Evolutionary conservation across 2,113 vertebrate genomes (phyloP).

Genomic region (Lanius collurio): DNA sequence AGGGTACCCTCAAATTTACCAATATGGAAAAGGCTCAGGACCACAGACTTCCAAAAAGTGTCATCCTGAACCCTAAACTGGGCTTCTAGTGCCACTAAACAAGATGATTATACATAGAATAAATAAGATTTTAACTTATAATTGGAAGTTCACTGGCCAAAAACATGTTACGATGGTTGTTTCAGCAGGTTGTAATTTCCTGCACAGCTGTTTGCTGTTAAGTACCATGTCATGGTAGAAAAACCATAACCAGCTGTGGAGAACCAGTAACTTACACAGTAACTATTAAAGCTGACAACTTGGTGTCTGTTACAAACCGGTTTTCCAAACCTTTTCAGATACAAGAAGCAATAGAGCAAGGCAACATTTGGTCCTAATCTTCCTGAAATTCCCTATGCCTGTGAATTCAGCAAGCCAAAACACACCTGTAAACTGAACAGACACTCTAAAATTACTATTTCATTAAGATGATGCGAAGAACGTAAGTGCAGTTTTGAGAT

Average conservation of each 20-base stretch:
- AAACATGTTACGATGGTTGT: slow-evolving; percentile 15
- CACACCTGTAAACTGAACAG: background rate
- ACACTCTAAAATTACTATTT: background rate
- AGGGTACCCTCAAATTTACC: background rate
- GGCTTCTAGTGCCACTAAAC: background rate
- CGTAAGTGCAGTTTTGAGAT: background rate
- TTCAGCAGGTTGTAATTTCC: slow-evolving; percentile 68
- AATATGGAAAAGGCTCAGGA: background rate
- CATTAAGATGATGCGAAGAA: background rate
- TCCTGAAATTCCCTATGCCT: background rate
- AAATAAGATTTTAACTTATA: background rate
- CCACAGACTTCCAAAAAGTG: background rate
- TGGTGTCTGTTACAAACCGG: background rate
- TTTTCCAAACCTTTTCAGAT: slow-evolving; percentile 17
- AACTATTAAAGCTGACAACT: slow-evolving; percentile 31
- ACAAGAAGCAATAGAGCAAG: background rate
- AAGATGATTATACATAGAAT: background rate
- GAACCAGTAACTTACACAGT: background rate
- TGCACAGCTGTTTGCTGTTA: slow-evolving; percentile 59
- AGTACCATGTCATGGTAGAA: slow-evolving; percentile 30
- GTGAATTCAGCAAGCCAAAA: background rate
- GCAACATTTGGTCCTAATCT: background rate
- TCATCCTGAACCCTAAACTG: background rate
- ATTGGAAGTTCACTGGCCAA: slow-evolving; percentile 4
- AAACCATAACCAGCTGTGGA: slow-evolving; percentile 39